Evolutionary conservation across 2,797 vertebrate species (phyloP).

Genomic region (Molossus alvarezi): DNA sequence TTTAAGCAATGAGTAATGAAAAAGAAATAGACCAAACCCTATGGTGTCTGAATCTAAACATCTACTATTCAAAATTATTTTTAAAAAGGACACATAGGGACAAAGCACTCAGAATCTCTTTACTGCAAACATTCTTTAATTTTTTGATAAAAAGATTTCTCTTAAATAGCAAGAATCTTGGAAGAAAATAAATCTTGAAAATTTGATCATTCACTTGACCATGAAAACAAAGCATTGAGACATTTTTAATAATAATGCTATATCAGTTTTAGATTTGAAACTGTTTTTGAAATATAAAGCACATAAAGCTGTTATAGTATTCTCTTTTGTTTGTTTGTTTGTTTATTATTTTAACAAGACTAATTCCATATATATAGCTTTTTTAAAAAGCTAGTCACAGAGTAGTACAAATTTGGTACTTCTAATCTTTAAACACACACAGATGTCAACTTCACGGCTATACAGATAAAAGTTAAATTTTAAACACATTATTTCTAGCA

Average conservation of each 20-base stretch:
- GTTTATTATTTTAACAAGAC: slow-evolving; percentile 52
- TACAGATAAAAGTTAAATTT: slow-evolving; percentile 66
- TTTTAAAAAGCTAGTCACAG: slow-evolving; percentile 24
- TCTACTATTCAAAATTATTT: slow-evolving; percentile 74
- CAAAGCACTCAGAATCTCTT: slow-evolving; percentile 58
- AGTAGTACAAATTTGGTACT: slow-evolving; percentile 39
- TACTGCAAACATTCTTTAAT: slow-evolving; percentile 65
- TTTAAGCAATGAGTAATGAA: slow-evolving; percentile 71
- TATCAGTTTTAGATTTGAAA: slow-evolving; percentile 43
- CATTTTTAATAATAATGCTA: slow-evolving; percentile 76
- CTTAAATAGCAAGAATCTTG: slow-evolving; percentile 53
- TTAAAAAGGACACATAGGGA: slow-evolving; percentile 62
- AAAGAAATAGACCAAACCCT: slow-evolving; percentile 70
- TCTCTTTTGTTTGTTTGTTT: slow-evolving; percentile 27
- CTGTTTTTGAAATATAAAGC: slow-evolving; percentile 66
- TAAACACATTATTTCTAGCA: slow-evolving; percentile 37
- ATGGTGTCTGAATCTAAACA: slow-evolving; percentile 70
- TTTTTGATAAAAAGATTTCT: slow-evolving; percentile 34
- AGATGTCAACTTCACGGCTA: neutral
- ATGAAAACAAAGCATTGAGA: slow-evolving; percentile 69
- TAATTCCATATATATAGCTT: neutral
- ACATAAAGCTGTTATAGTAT: slow-evolving; percentile 33
- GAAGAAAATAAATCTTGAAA: slow-evolving; percentile 76
- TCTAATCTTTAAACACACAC: slow-evolving; percentile 33
- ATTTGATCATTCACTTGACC: slow-evolving; percentile 46